phyloP scores from a whole-genome alignment of 2,797 vertebrate genomes.

The Tiaroga cobitis region DNA sequence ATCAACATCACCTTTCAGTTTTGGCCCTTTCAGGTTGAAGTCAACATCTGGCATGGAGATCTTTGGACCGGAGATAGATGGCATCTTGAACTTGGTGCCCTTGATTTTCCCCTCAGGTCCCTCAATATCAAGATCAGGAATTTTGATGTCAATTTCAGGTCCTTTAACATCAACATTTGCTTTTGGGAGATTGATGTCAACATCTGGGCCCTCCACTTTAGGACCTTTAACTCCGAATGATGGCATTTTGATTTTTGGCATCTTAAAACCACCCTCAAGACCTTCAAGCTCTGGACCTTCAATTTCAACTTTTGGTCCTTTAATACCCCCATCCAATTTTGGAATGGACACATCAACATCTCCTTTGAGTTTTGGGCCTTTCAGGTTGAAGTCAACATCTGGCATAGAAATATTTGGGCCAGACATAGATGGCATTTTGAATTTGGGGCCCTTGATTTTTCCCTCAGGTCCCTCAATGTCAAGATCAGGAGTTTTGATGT shows the following conservation, averaged over 20 bases:
- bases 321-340: not conserved
- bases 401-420: constrained; percentile 27
- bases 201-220: not conserved
- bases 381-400: constrained; percentile 13
- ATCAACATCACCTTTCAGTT: not conserved
- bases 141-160: not conserved
- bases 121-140: not conserved
- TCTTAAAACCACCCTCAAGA: not conserved
- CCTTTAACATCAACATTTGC: not conserved
- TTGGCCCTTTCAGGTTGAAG: not conserved
- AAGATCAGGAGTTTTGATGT: constrained; percentile 38
- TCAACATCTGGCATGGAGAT: not conserved
- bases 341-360: not conserved
- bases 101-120: not conserved
- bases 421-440: constrained; percentile 21
- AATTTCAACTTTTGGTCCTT: not conserved
- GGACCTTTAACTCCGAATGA: not conserved
- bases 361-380: not conserved
- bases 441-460: not conserved
- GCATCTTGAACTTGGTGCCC: not conserved
- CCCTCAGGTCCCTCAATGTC: not conserved
- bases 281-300: not conserved
- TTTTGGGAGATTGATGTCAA: not conserved
- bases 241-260: not conserved
- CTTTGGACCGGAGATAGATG: not conserved